phyloP scores from a whole-genome alignment of 2,888 invertebrate species.

The Agrotis puta region DNA sequence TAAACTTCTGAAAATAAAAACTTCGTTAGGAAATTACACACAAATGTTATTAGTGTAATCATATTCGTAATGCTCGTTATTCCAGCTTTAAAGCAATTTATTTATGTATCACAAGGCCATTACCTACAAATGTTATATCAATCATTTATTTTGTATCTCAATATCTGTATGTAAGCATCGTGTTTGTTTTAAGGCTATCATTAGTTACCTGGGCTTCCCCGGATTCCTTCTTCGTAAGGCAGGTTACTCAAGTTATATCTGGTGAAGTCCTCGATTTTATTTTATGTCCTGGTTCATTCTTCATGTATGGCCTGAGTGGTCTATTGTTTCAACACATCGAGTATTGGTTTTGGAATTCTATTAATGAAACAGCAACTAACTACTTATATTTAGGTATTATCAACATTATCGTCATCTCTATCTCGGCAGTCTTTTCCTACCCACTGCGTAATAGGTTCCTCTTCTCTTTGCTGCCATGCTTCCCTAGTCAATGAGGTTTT shows the following conservation, averaged over 20 bases:
- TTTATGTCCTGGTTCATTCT: neutral
- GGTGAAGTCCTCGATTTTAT: neutral
- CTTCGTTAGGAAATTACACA: neutral
- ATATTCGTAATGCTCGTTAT: neutral
- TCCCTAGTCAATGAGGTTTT: neutral
- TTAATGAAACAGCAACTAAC: neutral
- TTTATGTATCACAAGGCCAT: no score
- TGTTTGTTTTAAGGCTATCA: neutral
- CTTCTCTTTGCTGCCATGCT: neutral
- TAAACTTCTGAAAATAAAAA: no score
- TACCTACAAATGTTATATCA: neutral
- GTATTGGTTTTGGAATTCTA: neutral
- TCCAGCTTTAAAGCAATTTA: no score
- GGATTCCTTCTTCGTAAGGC: neutral
- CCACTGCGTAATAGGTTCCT: no score
- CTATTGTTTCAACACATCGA: neutral
- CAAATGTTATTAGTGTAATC: no score
- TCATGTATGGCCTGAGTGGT: neutral
- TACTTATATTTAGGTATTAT: no score
- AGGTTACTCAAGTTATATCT: neutral
- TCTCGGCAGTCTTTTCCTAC: neutral
- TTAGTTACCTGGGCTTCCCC: constrained; percentile 3
- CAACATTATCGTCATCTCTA: neutral
- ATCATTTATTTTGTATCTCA: neutral
- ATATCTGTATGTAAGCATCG: no score